phyloP scores from a whole-genome alignment of 2,888 invertebrate species.

The Chalcis sispes region DNA sequence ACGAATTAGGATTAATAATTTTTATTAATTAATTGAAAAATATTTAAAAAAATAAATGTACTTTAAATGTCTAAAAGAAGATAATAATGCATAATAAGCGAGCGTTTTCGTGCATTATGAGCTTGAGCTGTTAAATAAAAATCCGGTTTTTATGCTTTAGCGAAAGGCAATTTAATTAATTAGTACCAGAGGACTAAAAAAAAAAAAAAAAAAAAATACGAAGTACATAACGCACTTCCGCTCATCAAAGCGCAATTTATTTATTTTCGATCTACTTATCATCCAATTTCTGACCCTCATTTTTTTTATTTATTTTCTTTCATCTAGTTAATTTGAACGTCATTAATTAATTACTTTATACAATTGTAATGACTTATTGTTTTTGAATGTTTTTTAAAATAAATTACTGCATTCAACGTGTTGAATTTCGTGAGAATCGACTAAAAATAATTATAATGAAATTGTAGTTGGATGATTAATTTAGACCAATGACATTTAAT shows the following conservation, averaged over 20 bases:
- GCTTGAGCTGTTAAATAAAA: conserved; percentile 17
- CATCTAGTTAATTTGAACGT: too few relatives aligned
- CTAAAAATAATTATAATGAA: too few relatives aligned
- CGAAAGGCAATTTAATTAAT: conserved; percentile 23
- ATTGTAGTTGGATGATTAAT: too few relatives aligned
- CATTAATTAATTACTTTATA: too few relatives aligned
- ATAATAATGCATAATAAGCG: background rate
- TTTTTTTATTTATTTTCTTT: too few relatives aligned
- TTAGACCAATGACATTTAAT: too few relatives aligned
- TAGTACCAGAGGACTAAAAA: background rate
- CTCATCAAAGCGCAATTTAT: background rate
- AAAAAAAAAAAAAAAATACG: background rate
- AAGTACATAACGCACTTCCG: conserved; percentile 8
- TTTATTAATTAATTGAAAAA: background rate
- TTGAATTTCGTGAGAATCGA: too few relatives aligned
- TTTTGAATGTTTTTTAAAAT: too few relatives aligned
- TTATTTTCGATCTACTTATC: background rate
- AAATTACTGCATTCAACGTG: too few relatives aligned
- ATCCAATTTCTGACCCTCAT: background rate
- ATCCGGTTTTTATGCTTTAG: background rate
- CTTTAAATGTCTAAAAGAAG: background rate
- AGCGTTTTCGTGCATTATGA: background rate
- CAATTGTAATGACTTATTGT: too few relatives aligned
- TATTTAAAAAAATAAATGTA: background rate
- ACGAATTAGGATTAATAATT: conserved; percentile 51